Evolutionary conservation across 2,797 vertebrate genomes (phyloP), one percentile per base, ranked within the genome.

Genomic region (Cetoscarus ocellatus): DNA sequence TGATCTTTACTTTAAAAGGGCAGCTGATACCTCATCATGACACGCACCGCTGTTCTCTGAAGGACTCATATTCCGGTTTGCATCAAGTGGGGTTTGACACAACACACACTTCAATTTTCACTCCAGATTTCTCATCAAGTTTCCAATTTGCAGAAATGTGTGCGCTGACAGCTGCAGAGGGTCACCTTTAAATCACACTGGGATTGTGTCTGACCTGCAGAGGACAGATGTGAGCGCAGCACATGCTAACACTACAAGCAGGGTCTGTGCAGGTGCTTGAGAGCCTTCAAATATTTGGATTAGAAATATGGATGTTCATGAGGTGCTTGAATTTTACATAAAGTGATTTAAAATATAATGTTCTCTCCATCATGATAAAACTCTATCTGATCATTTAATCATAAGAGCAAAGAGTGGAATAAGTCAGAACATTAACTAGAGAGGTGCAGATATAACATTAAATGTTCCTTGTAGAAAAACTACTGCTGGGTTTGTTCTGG

Each of bases 61-160:
- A 68, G 50, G 35, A 43, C 64, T 73, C 48, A 34, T 66, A 71
- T 73, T 52, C 42, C 3, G 50, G 19, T 67, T 57, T 61, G 44
- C 43, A 5, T 1, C 63, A 53, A 81, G 35, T 70, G 39, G 59
- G 58, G 70, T 65, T 61, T 58, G 55, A 83, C 42, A 45, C 49
- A 43, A 63, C 64, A 73, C 59, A 40, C 59, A 40, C 56, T 62
- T 40, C 75, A 69, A 70, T 79, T 81, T 80, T 63, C 27, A 38
- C 69, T 74, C 65, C 79, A 67, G 58, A 77, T 79, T 86, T 85
- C 62, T 77, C 75, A 82, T 88, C 78, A 86, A 80, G 67, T 70
- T 73, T 61, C 70, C 80, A 87, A 77, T 90, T 88, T 89, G 68
- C 69, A 61, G 47, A 73, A 72, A 56, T 35, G 42, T 34, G 52